Evolutionary conservation across 2,113 vertebrate species (phyloP).

Genomic region (Myiozetetes cayanensis): DNA sequence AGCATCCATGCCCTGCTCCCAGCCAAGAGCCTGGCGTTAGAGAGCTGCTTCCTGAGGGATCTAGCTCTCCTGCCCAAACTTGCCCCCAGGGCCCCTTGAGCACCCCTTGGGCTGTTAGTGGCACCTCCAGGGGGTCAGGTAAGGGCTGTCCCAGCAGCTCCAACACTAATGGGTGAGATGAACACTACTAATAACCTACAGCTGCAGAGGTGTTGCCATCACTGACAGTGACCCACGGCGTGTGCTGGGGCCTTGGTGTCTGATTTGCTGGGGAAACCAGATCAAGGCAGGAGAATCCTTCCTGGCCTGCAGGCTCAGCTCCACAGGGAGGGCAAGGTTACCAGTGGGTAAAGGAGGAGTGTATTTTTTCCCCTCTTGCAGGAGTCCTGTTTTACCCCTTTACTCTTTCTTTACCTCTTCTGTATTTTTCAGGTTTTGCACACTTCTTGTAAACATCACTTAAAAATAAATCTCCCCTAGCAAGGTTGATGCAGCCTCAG

Average conservation of each 20-base stretch:
- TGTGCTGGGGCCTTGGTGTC: not conserved
- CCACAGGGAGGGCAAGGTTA: not conserved
- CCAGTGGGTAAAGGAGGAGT: not conserved
- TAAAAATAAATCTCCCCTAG: constrained; percentile 53
- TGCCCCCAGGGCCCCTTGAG: not conserved
- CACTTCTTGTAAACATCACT: constrained; percentile 52
- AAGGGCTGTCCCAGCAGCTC: not conserved
- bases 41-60: not conserved
- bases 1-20: not conserved
- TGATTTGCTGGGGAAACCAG: not conserved
- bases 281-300: not conserved
- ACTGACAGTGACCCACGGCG: accelerated
- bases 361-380: not conserved
- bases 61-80: not conserved
- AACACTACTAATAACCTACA: not conserved
- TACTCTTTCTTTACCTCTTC: constrained; percentile 42
- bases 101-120: not conserved
- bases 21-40: not conserved
- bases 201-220: not conserved
- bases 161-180: not conserved
- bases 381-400: constrained; percentile 2
- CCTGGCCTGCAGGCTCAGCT: not conserved
- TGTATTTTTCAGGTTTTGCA: constrained; percentile 60
- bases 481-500: constrained; percentile 27
- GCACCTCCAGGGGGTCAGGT: not conserved